Conservation (phyloP, 2,888 invertebrate species). For the Laothoe populi region DNA sequence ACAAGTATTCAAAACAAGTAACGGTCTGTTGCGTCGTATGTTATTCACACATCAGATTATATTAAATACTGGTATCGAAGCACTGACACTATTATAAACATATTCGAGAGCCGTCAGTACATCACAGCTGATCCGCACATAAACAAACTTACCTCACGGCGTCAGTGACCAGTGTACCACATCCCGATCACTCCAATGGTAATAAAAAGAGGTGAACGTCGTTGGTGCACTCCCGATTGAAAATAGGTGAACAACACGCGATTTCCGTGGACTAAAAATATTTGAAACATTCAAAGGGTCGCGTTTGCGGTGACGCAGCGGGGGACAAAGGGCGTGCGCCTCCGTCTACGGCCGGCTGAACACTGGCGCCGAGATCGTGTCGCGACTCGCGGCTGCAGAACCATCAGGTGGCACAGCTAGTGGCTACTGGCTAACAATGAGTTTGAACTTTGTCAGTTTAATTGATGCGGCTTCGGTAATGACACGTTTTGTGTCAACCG, state of each 20-base stretch:
- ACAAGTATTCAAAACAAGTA: slow-evolving; percentile 28
- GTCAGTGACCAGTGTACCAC: slow-evolving; percentile 51
- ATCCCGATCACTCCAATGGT: slow-evolving; percentile 39
- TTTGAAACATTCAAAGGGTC: slow-evolving; percentile 66
- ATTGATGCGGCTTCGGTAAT: slow-evolving; percentile 54
- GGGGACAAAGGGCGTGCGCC: slow-evolving; percentile 70
- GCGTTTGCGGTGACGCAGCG: slow-evolving; percentile 43
- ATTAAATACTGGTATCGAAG: slow-evolving; percentile 21
- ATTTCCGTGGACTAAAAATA: slow-evolving; percentile 74
- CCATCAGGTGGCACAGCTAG: slow-evolving; percentile 64
- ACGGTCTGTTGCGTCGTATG: slow-evolving; percentile 25
- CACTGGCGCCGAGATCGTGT: slow-evolving; percentile 56
- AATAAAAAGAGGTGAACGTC: slow-evolving; percentile 52
- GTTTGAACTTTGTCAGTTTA: slow-evolving; percentile 49
- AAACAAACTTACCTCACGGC: slow-evolving; percentile 70
- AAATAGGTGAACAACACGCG: slow-evolving; percentile 51
- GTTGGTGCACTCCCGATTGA: slow-evolving; percentile 50
- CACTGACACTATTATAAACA: slow-evolving; percentile 41
- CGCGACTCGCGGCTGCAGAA: slow-evolving; percentile 46
- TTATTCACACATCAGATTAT: slow-evolving; percentile 20
- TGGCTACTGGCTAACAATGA: too few species aligned
- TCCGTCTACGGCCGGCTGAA: slow-evolving; percentile 60
- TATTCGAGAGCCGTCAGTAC: slow-evolving; percentile 33
- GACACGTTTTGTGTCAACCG: slow-evolving; percentile 17
- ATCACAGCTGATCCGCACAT: slow-evolving; percentile 69